Evolutionary conservation across 1,140 invertebrate species (phyloP), one percentile per base, ranked within the genome.

Genomic region (Epicauta chinensis): DNA sequence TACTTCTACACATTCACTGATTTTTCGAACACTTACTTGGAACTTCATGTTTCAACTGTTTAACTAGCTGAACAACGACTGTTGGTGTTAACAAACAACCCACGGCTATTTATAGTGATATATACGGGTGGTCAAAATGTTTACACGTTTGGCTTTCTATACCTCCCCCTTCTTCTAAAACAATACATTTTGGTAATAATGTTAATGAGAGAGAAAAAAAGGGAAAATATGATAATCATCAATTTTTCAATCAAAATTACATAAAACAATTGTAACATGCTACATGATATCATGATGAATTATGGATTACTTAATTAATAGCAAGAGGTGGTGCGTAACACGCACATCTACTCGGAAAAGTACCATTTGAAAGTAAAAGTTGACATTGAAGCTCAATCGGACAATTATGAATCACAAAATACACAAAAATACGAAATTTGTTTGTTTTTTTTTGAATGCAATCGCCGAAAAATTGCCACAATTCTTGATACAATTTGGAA

Each of bases 41-140:
- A 57, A 46, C 36, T 53, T 55, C 60, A 62, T 62, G 41, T 41
- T 58, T 31, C 16, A 53, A 42, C 13, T 40, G 47, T 51, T 41
- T 9, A 23, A 23, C 23, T 23, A 23, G 23, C 23, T 23, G 23
- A 23, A 23, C 23, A 54, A 56, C 47, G 52, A 56, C 55, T 62
- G 59, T 53, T 61, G 50, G 9, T 56, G 12, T 37, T 53, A 39
- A 14, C n/a, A 11, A 12, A 13, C 31, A 45, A 34, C 14, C 16
- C 12, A 16, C 30, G 16, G 9, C 23, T 59, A 59, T 62, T 57
- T 62, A 59, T 61, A 61, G 10, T 41, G 11, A 51, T 51, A 51
- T 51, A 43, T 51, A n/a, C n/a, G 4, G 23, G 23, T 23, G 23
- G 49, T 52, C 43, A 53, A 23, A 48, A 48, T 41, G 23, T 52